Evolutionary conservation across 1,140 invertebrate species (phyloP).

Genomic region (Aethina tumida): DNA sequence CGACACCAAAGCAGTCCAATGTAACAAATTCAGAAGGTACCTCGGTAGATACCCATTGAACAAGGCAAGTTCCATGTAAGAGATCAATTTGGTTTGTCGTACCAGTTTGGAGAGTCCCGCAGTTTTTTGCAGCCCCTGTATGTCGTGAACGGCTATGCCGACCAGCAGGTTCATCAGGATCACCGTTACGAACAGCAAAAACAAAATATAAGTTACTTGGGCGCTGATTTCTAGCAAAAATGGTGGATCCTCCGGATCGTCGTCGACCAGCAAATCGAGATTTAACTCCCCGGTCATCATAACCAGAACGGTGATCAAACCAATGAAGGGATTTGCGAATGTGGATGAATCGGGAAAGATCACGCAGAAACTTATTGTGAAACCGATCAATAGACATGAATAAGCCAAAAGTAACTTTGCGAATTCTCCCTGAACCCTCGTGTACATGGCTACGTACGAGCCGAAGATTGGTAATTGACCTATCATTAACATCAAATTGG

Average conservation of each 20-base stretch:
- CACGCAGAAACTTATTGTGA: constrained; percentile 77
- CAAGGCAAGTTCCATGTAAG: constrained; percentile 60
- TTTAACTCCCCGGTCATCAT: constrained; percentile 86
- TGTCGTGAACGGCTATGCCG: constrained; percentile 71
- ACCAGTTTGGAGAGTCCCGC: constrained; percentile 65
- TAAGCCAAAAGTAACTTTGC: constrained; percentile 74
- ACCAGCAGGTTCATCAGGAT: constrained; percentile 74
- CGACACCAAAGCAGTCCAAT: constrained; percentile 62
- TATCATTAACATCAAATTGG: constrained; percentile 78
- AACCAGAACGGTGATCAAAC: constrained; percentile 70
- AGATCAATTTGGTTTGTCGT: constrained; percentile 66
- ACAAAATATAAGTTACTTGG: constrained; percentile 62
- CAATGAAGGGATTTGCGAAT: constrained; percentile 68
- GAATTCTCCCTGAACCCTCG: constrained; percentile 74
- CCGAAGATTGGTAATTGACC: constrained; percentile 76
- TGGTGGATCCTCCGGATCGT: constrained; percentile 48
- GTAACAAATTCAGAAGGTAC: constrained; percentile 57
- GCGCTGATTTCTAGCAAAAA: constrained; percentile 57
- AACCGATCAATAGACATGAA: constrained; percentile 72
- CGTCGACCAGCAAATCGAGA: constrained; percentile 54
- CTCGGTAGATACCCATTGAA: constrained; percentile 61
- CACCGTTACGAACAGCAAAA: constrained; percentile 67
- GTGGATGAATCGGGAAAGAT: constrained; percentile 71
- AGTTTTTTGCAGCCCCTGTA: constrained; percentile 66
- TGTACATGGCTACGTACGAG: constrained; percentile 80